These are phyloP conservation scores for Phylloscopus whistleri DNA, from an alignment of 2,113 vertebrate genomes.

Conservation along the genomic window DNA sequence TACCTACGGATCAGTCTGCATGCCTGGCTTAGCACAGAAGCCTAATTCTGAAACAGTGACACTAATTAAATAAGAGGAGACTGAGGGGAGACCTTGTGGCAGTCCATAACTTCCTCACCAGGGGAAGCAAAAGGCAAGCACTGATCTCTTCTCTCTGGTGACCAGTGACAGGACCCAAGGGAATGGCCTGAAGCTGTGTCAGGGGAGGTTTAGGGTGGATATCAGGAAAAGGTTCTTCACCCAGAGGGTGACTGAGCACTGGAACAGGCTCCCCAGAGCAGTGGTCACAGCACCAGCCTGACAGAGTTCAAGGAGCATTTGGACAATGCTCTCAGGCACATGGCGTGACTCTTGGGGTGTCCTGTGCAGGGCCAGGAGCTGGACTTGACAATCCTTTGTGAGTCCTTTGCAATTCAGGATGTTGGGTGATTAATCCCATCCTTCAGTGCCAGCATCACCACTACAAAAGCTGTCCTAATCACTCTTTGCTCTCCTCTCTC, in stretches of 20 bases:
- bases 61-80: background rate
- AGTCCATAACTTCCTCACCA: background rate
- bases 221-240: background rate
- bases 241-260: fast-evolving
- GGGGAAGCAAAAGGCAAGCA: background rate
- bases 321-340: background rate
- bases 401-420: background rate
- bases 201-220: background rate
- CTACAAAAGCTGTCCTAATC: background rate
- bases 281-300: background rate
- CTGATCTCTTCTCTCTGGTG: background rate
- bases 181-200: fast-evolving
- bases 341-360: background rate
- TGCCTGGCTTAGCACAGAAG: background rate
- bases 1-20: background rate
- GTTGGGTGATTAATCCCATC: background rate
- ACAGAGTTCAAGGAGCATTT: background rate
- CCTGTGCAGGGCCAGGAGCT: background rate
- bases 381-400: background rate
- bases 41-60: background rate
- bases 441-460: slow-evolving; percentile 12
- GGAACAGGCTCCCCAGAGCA: background rate
- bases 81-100: background rate
- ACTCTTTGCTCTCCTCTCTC: background rate
- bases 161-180: fast-evolving